A percentile compares a stretch with the other conserved stretches of the same genome.
These are phyloP conservation scores for Rhombomys opimus DNA, from an alignment of 2,113 vertebrate species.

Conservation along the genomic window DNA sequence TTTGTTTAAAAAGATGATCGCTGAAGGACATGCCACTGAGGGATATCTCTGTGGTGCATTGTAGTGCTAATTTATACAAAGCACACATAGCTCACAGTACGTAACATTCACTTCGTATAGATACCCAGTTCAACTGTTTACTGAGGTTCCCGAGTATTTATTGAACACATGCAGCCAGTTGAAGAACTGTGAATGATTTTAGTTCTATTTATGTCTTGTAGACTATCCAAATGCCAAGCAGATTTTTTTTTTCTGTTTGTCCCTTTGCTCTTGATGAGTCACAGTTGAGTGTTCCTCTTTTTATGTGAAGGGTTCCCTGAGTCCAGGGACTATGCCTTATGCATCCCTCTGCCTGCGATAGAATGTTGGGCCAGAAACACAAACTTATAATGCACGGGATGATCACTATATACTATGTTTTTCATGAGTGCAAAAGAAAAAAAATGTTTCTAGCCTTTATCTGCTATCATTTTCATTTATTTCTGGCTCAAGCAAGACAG, in stretches of 20 bases:
- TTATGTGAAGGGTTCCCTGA: neutral
- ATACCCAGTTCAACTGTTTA: neutral
- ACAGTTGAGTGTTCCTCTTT: neutral
- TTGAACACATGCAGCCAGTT: neutral
- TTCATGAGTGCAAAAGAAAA: conserved; percentile 46
- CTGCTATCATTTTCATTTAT: conserved; percentile 65
- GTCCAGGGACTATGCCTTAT: neutral
- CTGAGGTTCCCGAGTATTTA: neutral
- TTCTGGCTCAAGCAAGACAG: conserved; percentile 53
- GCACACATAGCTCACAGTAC: neutral
- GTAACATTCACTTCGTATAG: neutral
- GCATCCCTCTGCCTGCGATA: neutral
- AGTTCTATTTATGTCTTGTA: conserved; percentile 12
- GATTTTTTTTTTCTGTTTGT: neutral
- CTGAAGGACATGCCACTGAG: neutral
- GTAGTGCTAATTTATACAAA: neutral
- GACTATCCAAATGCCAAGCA: neutral
- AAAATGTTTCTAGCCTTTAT: conserved; percentile 61
- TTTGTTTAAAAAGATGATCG: neutral
- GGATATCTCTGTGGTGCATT: neutral
- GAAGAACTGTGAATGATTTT: neutral
- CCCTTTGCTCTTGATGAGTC: conserved; percentile 9
- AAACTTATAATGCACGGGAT: conserved; percentile 6
- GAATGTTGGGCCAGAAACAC: neutral
- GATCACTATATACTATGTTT: neutral